These are phyloP conservation scores for Cossypha heuglini DNA, from an alignment of 2,797 vertebrate genomes.

Conservation along the genomic window DNA sequence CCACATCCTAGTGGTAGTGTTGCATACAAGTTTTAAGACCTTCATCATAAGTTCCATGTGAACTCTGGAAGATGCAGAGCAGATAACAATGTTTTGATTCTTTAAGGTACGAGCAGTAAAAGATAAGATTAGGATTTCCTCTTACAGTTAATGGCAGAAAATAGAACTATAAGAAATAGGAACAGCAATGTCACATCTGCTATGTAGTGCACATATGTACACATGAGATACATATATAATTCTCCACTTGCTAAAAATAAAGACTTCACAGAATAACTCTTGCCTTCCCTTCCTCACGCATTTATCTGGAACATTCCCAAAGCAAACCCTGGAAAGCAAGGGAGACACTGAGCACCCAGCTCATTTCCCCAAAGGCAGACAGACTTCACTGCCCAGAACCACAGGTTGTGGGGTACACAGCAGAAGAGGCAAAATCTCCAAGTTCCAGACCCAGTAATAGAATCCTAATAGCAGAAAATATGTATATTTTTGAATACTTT, in stretches of 20 bases:
- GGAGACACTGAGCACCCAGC: not conserved
- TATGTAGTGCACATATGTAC: not conserved
- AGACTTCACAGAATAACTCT: not conserved
- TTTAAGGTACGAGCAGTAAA: not conserved
- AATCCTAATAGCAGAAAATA: not conserved
- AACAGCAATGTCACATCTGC: not conserved
- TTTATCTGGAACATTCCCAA: not conserved
- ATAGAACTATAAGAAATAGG: not conserved
- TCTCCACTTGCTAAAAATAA: not conserved
- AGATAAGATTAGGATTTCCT: not conserved
- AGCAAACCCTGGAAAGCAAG: not conserved
- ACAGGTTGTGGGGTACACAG: not conserved
- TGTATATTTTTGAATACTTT: not conserved
- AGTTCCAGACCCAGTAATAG: not conserved
- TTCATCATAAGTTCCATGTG: not conserved
- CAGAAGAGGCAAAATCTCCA: not conserved
- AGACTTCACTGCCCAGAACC: not conserved
- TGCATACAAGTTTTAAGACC: not conserved
- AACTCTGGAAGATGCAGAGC: not conserved
- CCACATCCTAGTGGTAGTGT: not conserved
- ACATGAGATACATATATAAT: rapidly evolving
- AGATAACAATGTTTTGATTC: not conserved
- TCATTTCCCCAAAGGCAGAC: not conserved
- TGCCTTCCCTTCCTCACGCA: not conserved
- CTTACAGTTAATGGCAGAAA: not conserved